These are phyloP conservation scores for Tonatia bakeri DNA, from an alignment of 2,113 vertebrate species.

Conservation along the genomic window DNA sequence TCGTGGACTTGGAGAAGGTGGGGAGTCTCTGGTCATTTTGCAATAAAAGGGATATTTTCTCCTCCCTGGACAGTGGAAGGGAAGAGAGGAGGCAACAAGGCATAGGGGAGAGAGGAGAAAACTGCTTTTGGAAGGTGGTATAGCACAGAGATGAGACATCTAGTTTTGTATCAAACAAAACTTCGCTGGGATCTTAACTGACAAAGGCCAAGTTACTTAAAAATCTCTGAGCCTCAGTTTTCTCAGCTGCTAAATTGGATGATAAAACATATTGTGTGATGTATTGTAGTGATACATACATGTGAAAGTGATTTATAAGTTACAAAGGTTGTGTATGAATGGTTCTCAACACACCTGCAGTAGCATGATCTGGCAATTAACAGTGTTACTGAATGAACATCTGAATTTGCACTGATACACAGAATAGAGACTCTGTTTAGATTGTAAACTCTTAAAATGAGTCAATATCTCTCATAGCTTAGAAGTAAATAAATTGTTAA, in stretches of 20 bases:
- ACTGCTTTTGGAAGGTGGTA: neutral
- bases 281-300: rapidly evolving
- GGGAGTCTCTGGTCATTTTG: neutral
- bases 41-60: neutral
- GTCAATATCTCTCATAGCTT: neutral
- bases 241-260: neutral
- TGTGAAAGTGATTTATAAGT: neutral
- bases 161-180: neutral
- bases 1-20: no score
- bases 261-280: neutral
- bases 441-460: neutral
- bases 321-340: neutral
- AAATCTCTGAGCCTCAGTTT: neutral
- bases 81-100: neutral
- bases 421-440: neutral
- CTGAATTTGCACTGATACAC: neutral
- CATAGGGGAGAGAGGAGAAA: no score
- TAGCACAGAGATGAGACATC: neutral
- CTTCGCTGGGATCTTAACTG: neutral
- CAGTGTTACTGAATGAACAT: neutral
- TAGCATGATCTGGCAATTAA: rapidly evolving
- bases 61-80: neutral
- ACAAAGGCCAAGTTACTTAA: neutral
- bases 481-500: neutral
- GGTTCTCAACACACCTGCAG: neutral